Conservation (phyloP, 1,140 invertebrate species). For the Pseudomyrmex cubaensis region DNA sequence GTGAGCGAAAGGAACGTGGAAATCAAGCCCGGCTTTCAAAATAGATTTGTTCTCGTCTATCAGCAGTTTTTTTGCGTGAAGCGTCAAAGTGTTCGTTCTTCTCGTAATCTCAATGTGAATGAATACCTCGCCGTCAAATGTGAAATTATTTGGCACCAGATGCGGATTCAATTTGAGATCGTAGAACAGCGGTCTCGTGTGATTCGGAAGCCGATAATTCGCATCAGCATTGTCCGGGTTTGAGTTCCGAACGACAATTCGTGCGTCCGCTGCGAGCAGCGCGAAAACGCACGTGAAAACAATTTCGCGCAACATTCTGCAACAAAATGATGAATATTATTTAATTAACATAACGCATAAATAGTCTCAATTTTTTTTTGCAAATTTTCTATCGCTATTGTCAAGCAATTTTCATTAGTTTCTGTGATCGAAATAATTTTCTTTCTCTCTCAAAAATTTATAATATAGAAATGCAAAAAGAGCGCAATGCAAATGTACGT, state of each 20-base stretch:
- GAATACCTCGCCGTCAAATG: conserved; percentile 64
- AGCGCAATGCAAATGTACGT: neutral
- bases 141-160: conserved; percentile 65
- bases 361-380: too few relatives aligned
- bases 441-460: too few relatives aligned
- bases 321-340: conserved; percentile 12
- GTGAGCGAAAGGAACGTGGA: conserved; percentile 20
- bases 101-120: conserved; percentile 60
- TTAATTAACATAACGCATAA: neutral
- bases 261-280: neutral
- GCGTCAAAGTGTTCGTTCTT: conserved; percentile 55
- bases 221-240: neutral
- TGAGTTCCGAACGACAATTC: neutral
- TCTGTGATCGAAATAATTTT: neutral
- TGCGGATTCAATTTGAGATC: conserved; percentile 60
- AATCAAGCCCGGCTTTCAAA: neutral
- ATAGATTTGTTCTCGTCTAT: conserved; percentile 14
- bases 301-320: conserved; percentile 4
- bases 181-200: conserved; percentile 53
- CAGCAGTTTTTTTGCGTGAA: conserved; percentile 47
- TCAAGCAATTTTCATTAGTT: neutral
- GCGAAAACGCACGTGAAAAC: neutral
- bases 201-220: conserved; percentile 57
- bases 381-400: neutral
- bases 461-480: neutral